Evolutionary conservation across 2,888 invertebrate species (phyloP).

Genomic region (Euzetes globulus): DNA sequence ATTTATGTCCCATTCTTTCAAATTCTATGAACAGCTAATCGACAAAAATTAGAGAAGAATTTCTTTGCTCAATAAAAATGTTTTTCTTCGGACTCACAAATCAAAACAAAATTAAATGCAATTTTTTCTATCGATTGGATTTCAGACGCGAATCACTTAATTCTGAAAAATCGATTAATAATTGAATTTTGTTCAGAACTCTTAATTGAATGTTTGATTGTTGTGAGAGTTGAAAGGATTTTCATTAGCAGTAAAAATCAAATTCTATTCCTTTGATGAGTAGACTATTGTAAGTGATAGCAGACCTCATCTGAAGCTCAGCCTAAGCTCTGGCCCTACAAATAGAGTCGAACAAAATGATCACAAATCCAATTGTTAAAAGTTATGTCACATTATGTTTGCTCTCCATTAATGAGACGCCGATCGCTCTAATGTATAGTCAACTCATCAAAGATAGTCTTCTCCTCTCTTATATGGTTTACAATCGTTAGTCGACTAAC

Average conservation of each 20-base stretch:
- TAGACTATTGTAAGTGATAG: not conserved
- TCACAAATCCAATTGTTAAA: conserved; percentile 25
- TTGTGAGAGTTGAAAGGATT: not conserved
- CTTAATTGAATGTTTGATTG: not conserved
- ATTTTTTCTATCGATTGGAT: too few relatives aligned
- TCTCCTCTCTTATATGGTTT: not conserved
- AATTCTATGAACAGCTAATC: not conserved
- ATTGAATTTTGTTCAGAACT: too few relatives aligned
- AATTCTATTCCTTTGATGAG: not conserved
- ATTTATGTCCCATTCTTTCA: conserved; percentile 35
- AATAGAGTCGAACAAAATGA: not conserved
- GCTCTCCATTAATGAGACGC: conserved; percentile 11
- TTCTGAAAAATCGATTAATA: too few relatives aligned
- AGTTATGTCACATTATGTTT: conserved; percentile 27
- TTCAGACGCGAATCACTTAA: too few relatives aligned
- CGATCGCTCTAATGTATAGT: conserved; percentile 9
- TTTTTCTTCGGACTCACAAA: not conserved
- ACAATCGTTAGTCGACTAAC: not conserved
- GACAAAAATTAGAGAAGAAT: not conserved
- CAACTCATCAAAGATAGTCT: conserved; percentile 6
- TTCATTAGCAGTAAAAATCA: not conserved
- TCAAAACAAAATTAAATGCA: too few relatives aligned
- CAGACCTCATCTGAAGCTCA: not conserved
- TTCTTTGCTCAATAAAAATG: not conserved
- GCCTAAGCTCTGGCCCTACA: conserved; percentile 21